Percentiles rank a stretch among this genome's conserved stretches.
These are phyloP conservation scores for Drosophila meridionalis DNA, from an alignment of 2,888 invertebrate species.

Conservation along the genomic window DNA sequence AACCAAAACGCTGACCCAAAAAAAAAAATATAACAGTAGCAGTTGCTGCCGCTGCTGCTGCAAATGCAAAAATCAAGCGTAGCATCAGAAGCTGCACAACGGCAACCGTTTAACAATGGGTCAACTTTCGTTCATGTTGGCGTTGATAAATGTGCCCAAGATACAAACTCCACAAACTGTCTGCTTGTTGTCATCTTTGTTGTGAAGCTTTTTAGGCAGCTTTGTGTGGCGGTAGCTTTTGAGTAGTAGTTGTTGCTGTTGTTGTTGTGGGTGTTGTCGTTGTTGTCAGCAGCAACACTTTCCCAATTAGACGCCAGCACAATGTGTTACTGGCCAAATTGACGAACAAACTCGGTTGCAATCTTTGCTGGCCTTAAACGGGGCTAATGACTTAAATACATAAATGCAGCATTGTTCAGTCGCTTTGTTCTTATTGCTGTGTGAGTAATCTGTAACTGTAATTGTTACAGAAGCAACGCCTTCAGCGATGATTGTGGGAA, in stretches of 20 bases:
- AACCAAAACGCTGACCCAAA: constrained; percentile 77
- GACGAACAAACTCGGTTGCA: constrained; percentile 26
- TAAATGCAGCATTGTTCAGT: constrained; percentile 51
- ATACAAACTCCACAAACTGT: constrained; percentile 14
- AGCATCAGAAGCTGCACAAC: constrained; percentile 30
- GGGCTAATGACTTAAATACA: constrained; percentile 66
- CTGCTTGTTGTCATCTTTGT: constrained; percentile 55
- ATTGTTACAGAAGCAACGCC: constrained; percentile 54
- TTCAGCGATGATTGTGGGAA: constrained; percentile 33
- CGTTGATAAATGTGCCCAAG: constrained; percentile 70
- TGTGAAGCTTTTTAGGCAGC: constrained; percentile 10
- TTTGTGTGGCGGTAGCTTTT: constrained; percentile 7
- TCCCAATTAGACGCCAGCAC: constrained; percentile 60
- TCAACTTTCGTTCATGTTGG: constrained; percentile 73
- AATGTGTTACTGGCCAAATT: constrained; percentile 30
- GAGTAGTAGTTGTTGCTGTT: constrained; percentile 20
- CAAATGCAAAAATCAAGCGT: constrained; percentile 67
- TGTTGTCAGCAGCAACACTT: constrained; percentile 66
- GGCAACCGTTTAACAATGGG: constrained; percentile 64
- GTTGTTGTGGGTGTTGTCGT: constrained; percentile 58
- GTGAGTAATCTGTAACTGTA: constrained; percentile 45
- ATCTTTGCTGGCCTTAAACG: constrained; percentile 41
- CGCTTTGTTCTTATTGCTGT: constrained; percentile 37
- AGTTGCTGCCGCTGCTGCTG: constrained; percentile 31
- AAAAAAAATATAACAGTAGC: constrained; percentile 33